These are phyloP conservation scores for Andrena bicolor DNA, from an alignment of 2,888 invertebrate genomes.

Conservation along the genomic window DNA sequence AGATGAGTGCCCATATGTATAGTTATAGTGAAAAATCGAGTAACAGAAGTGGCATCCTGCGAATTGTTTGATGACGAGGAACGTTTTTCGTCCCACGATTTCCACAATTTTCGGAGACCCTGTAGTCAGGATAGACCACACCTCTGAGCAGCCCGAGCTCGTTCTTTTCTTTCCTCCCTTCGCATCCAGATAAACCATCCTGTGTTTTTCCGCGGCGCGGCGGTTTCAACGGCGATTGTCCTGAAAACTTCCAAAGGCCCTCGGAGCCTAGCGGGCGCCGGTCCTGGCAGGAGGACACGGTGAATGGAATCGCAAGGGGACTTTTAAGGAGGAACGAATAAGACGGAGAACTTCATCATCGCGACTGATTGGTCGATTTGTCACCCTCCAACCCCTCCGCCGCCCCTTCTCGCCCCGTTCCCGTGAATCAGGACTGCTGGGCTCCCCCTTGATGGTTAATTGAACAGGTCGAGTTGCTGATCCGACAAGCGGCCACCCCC, in stretches of 20 bases:
- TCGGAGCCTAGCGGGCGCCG: conserved; percentile 48
- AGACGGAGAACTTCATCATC: conserved; percentile 82
- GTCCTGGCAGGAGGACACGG: conserved; percentile 24
- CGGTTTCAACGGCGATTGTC: conserved; percentile 73
- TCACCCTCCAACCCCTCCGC: conserved; percentile 67
- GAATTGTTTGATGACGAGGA: neutral
- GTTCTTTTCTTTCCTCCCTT: neutral
- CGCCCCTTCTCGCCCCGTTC: conserved; percentile 56
- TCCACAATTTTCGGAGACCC: neutral
- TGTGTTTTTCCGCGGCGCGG: conserved; percentile 53
- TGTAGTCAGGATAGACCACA: neutral
- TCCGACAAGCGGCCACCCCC: conserved; percentile 65
- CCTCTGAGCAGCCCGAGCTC: neutral
- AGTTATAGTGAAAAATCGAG: neutral
- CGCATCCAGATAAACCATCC: conserved; percentile 46
- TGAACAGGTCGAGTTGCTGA: conserved; percentile 77
- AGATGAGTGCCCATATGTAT: too few species aligned
- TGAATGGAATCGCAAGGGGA: conserved; percentile 67
- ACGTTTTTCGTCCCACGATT: neutral
- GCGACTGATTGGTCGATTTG: conserved; percentile 82
- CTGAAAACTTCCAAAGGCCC: conserved; percentile 72
- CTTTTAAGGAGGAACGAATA: conserved; percentile 73
- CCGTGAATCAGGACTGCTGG: conserved; percentile 68
- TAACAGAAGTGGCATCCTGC: too few species aligned
- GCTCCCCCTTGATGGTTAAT: conserved; percentile 75